Base-by-base conservation (phyloP, 2,113 vertebrate species). In the Verasper variegatus region DNA sequence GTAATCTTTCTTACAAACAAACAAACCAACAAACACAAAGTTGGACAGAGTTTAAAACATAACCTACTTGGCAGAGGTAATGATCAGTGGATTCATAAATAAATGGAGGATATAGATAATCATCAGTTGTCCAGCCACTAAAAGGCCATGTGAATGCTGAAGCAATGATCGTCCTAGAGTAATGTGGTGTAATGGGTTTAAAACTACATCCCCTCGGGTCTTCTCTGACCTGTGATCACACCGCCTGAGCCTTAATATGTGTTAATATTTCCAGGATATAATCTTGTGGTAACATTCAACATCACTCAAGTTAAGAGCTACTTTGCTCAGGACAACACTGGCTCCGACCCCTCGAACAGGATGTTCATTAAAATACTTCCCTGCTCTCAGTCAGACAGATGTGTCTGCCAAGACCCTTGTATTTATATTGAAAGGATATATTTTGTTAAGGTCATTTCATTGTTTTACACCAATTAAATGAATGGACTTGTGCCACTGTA, bases 391-490 rank as follows among this genome's bases (percentile, higher is more conserved):
- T 31, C 31, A 31, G 31, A 31, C 31, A 31, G 31, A 31, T 31
- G 31, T 31, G 31, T 31, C 31, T 31, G 31, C 31, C 6, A 31
- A 31, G 31, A 31, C 31, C 31, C 31, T 31, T 31, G 31, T 31
- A 31, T 31, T 31, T 31, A 31, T 7, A 31, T 31, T 31, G 31
- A 31, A 31, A 31, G 31, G 31, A 31, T 31, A 31, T 6, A 31
- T 31, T 31, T 31, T 57, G 65, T 72, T 74, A 84, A 78, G 75
- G 75, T 82, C 52, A 40, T 58, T 78, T 73, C 62, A n/a, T 26
- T 61, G 27, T 35, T 20, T 21, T 64, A 56, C 17, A 56, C 51
- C 47, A 60, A 60, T 82, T 56, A 56, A 84, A 82, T 68, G 2
- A 78, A 78, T 64, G 7, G 27, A 0, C 24, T 71, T 65, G 70